A percentile compares a stretch with the other conserved stretches of the same genome.
Evolutionary conservation across 2,888 invertebrate genomes (phyloP).

Genomic region (Odontothrips loti): DNA sequence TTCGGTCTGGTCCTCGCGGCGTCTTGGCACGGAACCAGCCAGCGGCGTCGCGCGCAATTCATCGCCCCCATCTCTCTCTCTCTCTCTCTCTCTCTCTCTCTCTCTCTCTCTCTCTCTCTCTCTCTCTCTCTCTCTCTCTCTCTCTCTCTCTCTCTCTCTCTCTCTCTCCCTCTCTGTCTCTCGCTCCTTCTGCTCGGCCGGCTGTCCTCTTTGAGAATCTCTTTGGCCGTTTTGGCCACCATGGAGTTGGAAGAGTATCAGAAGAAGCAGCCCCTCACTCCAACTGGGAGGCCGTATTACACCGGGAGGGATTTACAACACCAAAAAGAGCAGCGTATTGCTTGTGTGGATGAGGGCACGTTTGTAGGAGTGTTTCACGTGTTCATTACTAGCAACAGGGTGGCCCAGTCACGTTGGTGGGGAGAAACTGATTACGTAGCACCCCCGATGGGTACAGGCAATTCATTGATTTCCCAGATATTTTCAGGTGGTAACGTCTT

Average conservation of each 20-base stretch:
- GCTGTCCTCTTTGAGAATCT: slow-evolving; percentile 27
- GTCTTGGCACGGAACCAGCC: slow-evolving; percentile 5
- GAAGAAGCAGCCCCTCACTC: too few relatives aligned
- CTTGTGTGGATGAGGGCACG: slow-evolving; percentile 27
- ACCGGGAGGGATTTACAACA: too few relatives aligned
- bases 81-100: slow-evolving; percentile 33
- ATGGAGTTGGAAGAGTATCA: too few relatives aligned
- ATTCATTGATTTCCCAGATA: too few relatives aligned
- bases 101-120: slow-evolving; percentile 36
- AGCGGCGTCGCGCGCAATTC: not conserved
- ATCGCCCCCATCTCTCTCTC: slow-evolving; percentile 36
- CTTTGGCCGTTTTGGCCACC: not conserved
- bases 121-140: slow-evolving; percentile 32
- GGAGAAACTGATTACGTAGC: too few relatives aligned
- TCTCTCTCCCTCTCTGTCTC: slow-evolving; percentile 30
- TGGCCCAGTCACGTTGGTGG: too few relatives aligned
- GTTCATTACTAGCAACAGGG: not conserved
- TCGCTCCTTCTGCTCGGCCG: slow-evolving; percentile 30
- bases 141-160: slow-evolving; percentile 41
- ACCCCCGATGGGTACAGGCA: too few relatives aligned
- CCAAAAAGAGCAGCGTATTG: too few relatives aligned
- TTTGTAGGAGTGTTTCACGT: slow-evolving; percentile 14
- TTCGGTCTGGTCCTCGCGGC: slow-evolving; percentile 9
- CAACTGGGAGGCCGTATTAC: too few relatives aligned
- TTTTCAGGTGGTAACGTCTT: too few relatives aligned